A percentile compares a stretch with the other conserved stretches of the same genome.
Conservation (phyloP, 2,888 invertebrate genomes). For the Schrankia costaestrigalis region DNA sequence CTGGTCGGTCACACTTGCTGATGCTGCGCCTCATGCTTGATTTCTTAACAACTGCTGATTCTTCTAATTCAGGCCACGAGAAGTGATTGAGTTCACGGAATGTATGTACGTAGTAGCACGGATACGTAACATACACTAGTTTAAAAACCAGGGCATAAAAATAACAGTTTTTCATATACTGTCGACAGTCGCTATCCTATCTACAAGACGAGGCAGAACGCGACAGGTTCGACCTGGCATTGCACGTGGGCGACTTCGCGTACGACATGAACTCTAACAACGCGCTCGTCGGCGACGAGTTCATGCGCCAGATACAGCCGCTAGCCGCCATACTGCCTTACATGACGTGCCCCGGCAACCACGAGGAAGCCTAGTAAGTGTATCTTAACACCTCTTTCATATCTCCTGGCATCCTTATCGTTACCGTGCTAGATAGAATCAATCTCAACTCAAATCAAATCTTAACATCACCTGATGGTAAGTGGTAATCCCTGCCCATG, state of each 20-base stretch:
- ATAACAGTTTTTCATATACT: too few relatives aligned
- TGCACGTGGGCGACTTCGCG: slow-evolving; percentile 97
- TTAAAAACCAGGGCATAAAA: too few relatives aligned
- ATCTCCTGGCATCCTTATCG: background rate
- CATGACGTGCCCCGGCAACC: slow-evolving; percentile 96
- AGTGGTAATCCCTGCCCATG: too few relatives aligned
- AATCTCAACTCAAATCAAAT: background rate
- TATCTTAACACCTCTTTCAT: background rate
- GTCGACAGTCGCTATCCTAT: slow-evolving; percentile 88
- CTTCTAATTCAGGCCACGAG: too few relatives aligned
- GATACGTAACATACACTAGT: too few relatives aligned
- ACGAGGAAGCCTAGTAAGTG: slow-evolving; percentile 90
- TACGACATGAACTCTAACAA: slow-evolving; percentile 94
- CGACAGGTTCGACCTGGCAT: slow-evolving; percentile 90
- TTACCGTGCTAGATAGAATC: background rate
- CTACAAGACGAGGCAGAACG: slow-evolving; percentile 91
- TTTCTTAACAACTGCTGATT: too few relatives aligned
- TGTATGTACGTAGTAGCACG: too few relatives aligned
- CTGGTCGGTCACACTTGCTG: too few relatives aligned
- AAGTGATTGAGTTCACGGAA: too few relatives aligned
- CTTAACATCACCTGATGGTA: too few relatives aligned
- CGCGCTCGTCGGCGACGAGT: slow-evolving; percentile 92
- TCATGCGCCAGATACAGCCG: slow-evolving; percentile 95
- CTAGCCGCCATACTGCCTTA: slow-evolving; percentile 95
- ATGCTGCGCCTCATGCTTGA: too few relatives aligned